phyloP scores from a whole-genome alignment of 2,797 vertebrate species.

The Phylloscopus collybita region DNA sequence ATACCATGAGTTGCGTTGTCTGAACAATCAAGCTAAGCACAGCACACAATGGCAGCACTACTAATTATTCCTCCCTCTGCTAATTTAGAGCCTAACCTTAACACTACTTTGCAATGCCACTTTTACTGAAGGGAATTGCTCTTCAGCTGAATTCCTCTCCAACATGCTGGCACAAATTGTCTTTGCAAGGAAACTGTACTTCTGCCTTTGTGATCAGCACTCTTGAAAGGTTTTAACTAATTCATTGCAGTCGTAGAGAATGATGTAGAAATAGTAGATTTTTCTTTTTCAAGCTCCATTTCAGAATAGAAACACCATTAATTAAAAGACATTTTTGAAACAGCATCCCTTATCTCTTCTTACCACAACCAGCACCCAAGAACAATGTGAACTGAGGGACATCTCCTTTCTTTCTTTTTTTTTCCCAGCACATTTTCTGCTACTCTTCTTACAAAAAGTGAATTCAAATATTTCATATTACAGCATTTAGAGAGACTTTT shows the following conservation, averaged over 20 bases:
- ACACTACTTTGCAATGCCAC: not conserved
- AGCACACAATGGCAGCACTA: not conserved
- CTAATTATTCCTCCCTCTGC: conserved; percentile 10
- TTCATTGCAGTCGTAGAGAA: not conserved
- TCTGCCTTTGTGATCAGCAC: not conserved
- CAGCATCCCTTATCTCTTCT: not conserved
- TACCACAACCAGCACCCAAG: not conserved
- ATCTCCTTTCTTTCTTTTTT: not conserved
- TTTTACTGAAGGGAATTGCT: not conserved
- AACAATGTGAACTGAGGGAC: not conserved
- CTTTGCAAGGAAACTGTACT: not conserved
- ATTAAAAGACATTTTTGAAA: conserved; percentile 22
- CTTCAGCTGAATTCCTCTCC: not conserved
- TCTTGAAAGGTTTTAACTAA: conserved; percentile 43
- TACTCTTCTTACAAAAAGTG: not conserved
- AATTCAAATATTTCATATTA: not conserved
- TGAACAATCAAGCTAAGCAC: not conserved
- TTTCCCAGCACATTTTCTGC: not conserved
- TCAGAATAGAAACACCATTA: conserved; percentile 26
- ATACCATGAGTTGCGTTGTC: not conserved
- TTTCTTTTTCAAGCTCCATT: not conserved
- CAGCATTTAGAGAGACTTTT: not conserved
- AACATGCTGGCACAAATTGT: not conserved
- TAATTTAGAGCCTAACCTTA: conserved; percentile 26
- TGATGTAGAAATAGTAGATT: not conserved